These are phyloP conservation scores for Nezara viridula DNA, from an alignment of 2,888 invertebrate species.

Conservation along the genomic window DNA sequence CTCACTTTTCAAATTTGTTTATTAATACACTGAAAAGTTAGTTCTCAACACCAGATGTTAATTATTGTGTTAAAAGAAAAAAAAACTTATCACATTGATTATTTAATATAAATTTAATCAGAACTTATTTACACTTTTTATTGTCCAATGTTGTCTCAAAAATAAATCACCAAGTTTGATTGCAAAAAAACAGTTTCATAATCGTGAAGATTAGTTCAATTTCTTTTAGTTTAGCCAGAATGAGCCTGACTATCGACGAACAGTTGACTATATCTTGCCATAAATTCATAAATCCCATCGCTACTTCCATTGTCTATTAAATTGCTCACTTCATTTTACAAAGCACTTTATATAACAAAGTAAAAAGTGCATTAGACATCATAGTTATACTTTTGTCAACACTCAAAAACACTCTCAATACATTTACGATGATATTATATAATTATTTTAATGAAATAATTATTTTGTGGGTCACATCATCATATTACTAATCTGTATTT, in stretches of 20 bases:
- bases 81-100: not conserved
- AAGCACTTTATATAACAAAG: not conserved
- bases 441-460: not conserved
- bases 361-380: not conserved
- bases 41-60: slow-evolving; percentile 42
- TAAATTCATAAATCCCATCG: not conserved
- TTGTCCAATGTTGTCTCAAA: not conserved
- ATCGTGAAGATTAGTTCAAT: not conserved
- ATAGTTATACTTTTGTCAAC: not conserved
- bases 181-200: not conserved
- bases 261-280: not conserved
- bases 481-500: not conserved
- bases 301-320: not conserved
- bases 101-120: not conserved
- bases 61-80: not conserved
- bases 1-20: slow-evolving; percentile 39
- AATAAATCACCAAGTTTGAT: slow-evolving; percentile 27
- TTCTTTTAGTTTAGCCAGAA: not conserved
- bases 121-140: not conserved
- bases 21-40: slow-evolving; percentile 31
- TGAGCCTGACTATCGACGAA: not conserved
- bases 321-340: not conserved
- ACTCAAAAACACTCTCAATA: not conserved
- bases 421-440: not conserved
- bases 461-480: not conserved